Base-by-base conservation (phyloP, 2,113 vertebrate genomes). In the Puntigrus tetrazona region DNA sequence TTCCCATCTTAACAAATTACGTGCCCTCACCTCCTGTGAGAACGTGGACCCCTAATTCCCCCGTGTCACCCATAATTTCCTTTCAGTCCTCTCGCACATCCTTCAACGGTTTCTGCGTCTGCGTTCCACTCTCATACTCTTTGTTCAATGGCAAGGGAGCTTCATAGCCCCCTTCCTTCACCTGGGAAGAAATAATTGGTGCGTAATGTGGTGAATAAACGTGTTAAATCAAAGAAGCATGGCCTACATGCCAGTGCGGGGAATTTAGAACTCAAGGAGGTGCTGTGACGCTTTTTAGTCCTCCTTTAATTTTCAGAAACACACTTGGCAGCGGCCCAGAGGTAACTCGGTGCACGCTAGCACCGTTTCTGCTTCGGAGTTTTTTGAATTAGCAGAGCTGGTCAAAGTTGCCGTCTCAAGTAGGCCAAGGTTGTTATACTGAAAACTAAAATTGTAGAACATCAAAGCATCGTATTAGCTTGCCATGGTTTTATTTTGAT, bases 361-460 rank as follows among this genome's bases (percentile, higher is more conserved):
- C 25, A 67, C 31, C 27, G 7, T 81, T 85, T 81, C 57, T 38
- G 43, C 45, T 41, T 36, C 38, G 18, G 65, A 83, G 31, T 14
- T 84, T 85, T 84, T 78, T 87, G 67, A 91, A 81, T 87, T 87
- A 90, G 77, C 63, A 61, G 38, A 70, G 55, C 73, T n/a, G 5
- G 47, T 89, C 45, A 83, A 81, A 88, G 87, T 89, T 75, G 43
- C 84, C 47, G 34, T 82, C 84, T 78, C 81, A 90, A 88, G 65
- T 85, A 85, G 84, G 87, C 84, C 57, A 88, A 85, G 84, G 87
- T 52, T 76, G 82, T 38, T 77, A 59, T 77, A n/a, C 69, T 70
- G 41, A 79, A 81, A 87, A 57, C 52, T 80, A 22, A 47, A 18
- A 10, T 29, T 22, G 25, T 3, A 65, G 16, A 81, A 41, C 36